Percentiles rank a stretch among this genome's conserved stretches.
These are phyloP conservation scores for Pectinophora gossypiella DNA, from an alignment of 1,140 invertebrate species.

Conservation along the genomic window DNA sequence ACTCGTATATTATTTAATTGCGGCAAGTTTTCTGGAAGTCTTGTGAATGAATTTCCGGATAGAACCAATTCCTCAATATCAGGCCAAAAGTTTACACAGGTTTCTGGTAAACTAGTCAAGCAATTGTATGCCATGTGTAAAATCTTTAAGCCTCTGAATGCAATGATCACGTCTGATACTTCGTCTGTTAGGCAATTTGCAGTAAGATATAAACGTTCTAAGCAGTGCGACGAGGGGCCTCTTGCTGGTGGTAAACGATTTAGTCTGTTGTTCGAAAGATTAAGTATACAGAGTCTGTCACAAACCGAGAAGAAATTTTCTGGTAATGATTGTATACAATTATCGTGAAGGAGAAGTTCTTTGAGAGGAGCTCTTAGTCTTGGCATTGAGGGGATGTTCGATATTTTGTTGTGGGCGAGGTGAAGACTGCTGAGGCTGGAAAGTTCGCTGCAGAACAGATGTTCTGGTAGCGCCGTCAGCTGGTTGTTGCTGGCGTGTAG, in stretches of 20 bases:
- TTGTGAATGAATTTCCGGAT: slow-evolving; percentile 87
- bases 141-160: slow-evolving; percentile 79
- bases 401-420: slow-evolving; percentile 85
- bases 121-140: slow-evolving; percentile 88
- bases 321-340: slow-evolving; percentile 83
- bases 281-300: slow-evolving; percentile 82
- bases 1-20: slow-evolving; percentile 83
- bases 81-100: slow-evolving; percentile 83
- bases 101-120: slow-evolving; percentile 83
- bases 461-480: slow-evolving; percentile 81
- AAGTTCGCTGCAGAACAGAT: slow-evolving; percentile 83
- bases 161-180: slow-evolving; percentile 81
- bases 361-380: slow-evolving; percentile 80
- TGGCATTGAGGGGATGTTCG: slow-evolving; percentile 81
- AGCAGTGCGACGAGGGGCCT: slow-evolving; percentile 76
- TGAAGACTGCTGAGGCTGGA: slow-evolving; percentile 82
- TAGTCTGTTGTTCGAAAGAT: slow-evolving; percentile 86
- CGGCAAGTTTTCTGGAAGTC: slow-evolving; percentile 85
- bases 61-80: slow-evolving; percentile 88
- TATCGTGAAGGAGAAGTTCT: slow-evolving; percentile 85
- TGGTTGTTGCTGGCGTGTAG: slow-evolving; percentile 86
- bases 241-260: slow-evolving; percentile 78
- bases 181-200: slow-evolving; percentile 86
- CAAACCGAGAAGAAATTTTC: slow-evolving; percentile 85
- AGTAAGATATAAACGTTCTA: slow-evolving; percentile 86